phyloP scores from a whole-genome alignment of 2,113 vertebrate species.

The Zosterops pallidus region DNA sequence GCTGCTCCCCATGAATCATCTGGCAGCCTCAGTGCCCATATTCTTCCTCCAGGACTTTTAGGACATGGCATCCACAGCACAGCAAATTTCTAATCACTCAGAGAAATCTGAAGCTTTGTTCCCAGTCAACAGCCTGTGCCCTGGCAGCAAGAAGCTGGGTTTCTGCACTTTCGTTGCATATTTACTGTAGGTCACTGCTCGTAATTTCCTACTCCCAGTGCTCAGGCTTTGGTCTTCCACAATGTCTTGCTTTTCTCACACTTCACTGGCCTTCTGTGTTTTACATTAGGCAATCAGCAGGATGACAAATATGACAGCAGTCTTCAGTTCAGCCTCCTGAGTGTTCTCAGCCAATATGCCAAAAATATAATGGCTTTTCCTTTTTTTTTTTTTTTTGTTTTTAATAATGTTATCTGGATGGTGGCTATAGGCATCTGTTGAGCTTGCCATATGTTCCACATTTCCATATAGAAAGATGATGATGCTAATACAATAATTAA shows the following conservation, averaged over 20 bases:
- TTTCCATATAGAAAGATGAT: constrained; percentile 13
- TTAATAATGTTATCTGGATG: constrained; percentile 5
- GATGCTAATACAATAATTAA: constrained; percentile 55
- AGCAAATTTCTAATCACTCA: neutral
- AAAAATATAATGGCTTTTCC: constrained; percentile 37
- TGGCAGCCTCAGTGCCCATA: neutral
- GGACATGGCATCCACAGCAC: neutral
- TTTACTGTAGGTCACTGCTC: neutral
- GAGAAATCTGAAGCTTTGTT: neutral
- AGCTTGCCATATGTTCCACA: constrained; percentile 28
- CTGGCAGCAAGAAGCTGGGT: neutral
- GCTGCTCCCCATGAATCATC: constrained; percentile 24
- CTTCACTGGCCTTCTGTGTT: neutral
- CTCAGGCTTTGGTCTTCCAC: neutral
- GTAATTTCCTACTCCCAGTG: neutral
- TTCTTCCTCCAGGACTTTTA: neutral
- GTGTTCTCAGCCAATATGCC: neutral
- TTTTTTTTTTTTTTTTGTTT: neutral
- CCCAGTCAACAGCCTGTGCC: neutral
- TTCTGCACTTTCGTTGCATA: neutral
- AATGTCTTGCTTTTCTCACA: neutral
- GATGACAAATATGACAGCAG: neutral
- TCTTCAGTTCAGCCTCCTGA: constrained; percentile 23
- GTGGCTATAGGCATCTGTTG: neutral
- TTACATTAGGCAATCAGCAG: constrained; percentile 33